Evolutionary conservation across 2,113 vertebrate genomes (phyloP).

Genomic region (Nothobranchius kuhntae): DNA sequence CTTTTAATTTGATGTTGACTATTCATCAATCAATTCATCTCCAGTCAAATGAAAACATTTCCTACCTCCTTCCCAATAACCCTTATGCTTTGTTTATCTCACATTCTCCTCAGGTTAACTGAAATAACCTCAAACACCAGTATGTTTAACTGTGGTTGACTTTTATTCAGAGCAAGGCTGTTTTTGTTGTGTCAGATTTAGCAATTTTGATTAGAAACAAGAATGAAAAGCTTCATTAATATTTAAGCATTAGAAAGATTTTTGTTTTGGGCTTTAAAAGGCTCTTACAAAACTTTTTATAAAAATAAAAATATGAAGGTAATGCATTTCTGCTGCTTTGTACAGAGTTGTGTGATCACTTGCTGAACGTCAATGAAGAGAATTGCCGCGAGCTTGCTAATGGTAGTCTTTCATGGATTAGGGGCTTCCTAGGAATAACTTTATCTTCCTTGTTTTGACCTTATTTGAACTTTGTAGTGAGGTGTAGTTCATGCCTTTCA

Average conservation of each 20-base stretch:
- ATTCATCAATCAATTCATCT: no score
- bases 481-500: background rate
- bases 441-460: no score
- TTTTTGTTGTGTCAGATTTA: background rate
- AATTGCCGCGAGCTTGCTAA: constrained; percentile 36
- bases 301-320: no score
- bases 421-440: constrained; percentile 6
- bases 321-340: constrained; percentile 1
- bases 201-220: constrained; percentile 9
- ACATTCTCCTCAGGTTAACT: background rate
- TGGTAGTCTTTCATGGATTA: constrained; percentile 38
- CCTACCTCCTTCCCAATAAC: no score
- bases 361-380: constrained; percentile 45
- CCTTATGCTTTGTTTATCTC: background rate
- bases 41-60: no score
- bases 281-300: no score
- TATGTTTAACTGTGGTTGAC: background rate
- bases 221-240: background rate
- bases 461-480: background rate
- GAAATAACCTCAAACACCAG: background rate
- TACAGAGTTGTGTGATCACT: constrained; percentile 35
- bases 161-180: background rate
- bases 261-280: constrained; percentile 11
- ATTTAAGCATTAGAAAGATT: background rate
- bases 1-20: no score